Evolutionary conservation across 30 jellyfish, hydroid and myxozoan genomes (phyloP).

Genomic region (Turritopsis dohrnii): DNA sequence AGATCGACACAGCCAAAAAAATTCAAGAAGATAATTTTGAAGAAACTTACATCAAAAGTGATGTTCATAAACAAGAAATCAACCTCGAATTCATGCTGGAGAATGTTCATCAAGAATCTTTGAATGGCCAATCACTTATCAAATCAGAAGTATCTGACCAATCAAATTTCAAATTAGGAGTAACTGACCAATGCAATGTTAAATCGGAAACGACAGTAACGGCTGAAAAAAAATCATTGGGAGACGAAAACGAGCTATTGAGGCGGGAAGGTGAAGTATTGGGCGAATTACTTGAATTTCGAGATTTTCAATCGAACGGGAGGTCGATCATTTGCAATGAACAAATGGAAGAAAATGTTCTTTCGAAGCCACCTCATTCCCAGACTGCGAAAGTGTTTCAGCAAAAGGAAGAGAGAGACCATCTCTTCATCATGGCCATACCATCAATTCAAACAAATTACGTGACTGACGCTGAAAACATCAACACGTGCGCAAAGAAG

Average conservation of each 20-base stretch:
- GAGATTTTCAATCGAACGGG: background rate
- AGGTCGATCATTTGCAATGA: background rate
- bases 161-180: background rate
- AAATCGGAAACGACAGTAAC: too few species aligned
- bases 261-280: background rate
- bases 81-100: background rate
- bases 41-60: background rate
- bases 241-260: background rate
- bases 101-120: background rate
- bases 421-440: background rate
- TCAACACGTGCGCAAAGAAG: background rate
- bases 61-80: background rate
- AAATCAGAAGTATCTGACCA: background rate
- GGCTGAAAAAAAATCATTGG: background rate
- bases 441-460: background rate
- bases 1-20: background rate
- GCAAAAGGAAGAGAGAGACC: background rate
- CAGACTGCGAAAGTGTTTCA: background rate
- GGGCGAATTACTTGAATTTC: background rate
- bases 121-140: background rate
- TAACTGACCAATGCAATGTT: background rate
- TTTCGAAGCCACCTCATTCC: background rate
- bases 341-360: background rate
- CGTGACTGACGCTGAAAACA: background rate
- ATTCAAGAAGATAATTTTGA: background rate